A percentile compares a stretch with the other conserved stretches of the same genome.
Evolutionary conservation across 2,888 invertebrate genomes (phyloP).

Genomic region (Coenonympha arcania): DNA sequence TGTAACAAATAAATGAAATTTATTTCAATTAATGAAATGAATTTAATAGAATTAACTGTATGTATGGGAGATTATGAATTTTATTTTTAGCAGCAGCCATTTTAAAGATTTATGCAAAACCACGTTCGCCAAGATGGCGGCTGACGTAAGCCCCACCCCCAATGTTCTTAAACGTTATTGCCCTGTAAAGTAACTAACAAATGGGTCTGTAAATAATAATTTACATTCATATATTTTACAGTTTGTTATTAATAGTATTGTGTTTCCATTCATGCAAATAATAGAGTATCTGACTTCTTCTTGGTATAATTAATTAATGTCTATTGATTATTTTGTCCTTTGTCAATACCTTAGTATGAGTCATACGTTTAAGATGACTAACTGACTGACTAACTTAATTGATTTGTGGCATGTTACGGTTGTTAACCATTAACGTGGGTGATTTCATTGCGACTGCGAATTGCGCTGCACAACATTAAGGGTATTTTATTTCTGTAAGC

Average conservation of each 20-base stretch:
- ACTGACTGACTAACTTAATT: constrained; percentile 66
- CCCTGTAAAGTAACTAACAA: constrained; percentile 23
- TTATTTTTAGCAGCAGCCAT: not conserved
- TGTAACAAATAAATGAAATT: not conserved
- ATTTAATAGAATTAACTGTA: not conserved
- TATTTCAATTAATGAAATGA: not conserved
- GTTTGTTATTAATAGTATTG: not conserved
- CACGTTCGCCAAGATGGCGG: constrained; percentile 1
- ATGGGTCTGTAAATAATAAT: constrained; percentile 1
- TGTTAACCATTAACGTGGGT: constrained; percentile 56
- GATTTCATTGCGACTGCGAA: constrained; percentile 45
- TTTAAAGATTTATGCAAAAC: not conserved
- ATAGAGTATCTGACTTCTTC: not conserved
- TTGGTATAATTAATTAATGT: constrained; percentile 16
- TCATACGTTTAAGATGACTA: constrained; percentile 61
- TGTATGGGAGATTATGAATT: not conserved
- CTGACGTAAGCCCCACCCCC: not conserved
- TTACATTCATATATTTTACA: not conserved
- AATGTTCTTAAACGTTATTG: not conserved
- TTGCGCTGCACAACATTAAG: constrained; percentile 19
- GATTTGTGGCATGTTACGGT: constrained; percentile 63
- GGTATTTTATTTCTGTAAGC: constrained; percentile 11
- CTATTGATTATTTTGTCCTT: constrained; percentile 31
- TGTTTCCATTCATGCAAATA: constrained; percentile 6
- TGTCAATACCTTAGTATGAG: constrained; percentile 51